Evolutionary conservation across 2,888 invertebrate genomes (phyloP).

Genomic region (Glyphotaelius pellucidus): DNA sequence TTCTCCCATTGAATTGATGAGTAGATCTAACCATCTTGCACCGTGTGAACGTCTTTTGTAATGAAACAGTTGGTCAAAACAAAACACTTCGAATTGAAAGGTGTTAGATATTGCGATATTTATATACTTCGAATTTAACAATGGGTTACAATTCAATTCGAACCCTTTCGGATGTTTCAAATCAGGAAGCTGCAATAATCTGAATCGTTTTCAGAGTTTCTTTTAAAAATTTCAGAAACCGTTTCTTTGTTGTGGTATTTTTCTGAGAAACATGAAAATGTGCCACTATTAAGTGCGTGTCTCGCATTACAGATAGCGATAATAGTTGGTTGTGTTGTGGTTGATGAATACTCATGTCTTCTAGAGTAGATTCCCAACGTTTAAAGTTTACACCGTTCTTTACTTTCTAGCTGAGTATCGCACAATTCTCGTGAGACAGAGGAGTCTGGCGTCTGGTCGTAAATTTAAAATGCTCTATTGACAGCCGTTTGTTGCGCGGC

Average conservation of each 20-base stretch:
- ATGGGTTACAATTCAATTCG: not conserved
- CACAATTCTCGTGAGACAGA: not conserved
- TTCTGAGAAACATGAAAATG: not conserved
- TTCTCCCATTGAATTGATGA: not conserved
- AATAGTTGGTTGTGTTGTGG: too few species aligned
- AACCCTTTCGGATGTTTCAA: not conserved
- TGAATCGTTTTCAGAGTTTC: not conserved
- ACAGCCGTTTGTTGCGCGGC: not conserved
- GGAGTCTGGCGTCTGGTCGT: not conserved
- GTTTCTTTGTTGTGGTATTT: not conserved
- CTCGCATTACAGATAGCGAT: not conserved
- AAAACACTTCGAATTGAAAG: not conserved
- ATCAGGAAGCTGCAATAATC: not conserved
- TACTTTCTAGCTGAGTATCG: not conserved
- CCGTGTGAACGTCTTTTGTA: not conserved
- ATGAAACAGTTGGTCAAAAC: not conserved
- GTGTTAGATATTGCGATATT: not conserved
- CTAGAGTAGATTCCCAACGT: not conserved
- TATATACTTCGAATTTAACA: not conserved
- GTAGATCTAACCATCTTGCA: not conserved
- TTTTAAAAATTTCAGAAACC: not conserved
- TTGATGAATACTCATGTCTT: not conserved
- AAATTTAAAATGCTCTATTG: not conserved
- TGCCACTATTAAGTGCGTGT: not conserved
- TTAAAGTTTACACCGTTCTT: not conserved